Percentiles rank a stretch among this genome's conserved stretches.
Evolutionary conservation across 2,888 invertebrate species (phyloP).

Genomic region (Trachelus stipa): DNA sequence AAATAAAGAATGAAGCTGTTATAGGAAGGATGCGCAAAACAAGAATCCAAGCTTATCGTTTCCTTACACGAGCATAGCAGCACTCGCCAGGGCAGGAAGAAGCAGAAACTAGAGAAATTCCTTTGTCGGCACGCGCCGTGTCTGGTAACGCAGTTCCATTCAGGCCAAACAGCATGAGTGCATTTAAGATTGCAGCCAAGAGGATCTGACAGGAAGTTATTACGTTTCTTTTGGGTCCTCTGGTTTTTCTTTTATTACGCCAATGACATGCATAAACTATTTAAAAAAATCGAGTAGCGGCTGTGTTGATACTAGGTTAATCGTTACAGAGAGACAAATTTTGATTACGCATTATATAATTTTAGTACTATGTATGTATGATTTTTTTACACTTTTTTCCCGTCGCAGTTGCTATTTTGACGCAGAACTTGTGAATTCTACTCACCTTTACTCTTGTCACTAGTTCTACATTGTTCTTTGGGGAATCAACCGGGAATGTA

Average conservation of each 20-base stretch:
- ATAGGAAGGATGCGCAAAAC: not conserved
- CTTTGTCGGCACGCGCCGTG: not conserved
- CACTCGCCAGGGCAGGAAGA: not conserved
- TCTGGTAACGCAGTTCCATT: not conserved
- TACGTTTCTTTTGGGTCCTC: not conserved
- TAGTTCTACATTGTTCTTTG: not conserved
- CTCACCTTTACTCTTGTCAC: not conserved
- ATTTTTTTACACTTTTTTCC: not conserved
- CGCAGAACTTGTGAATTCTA: not conserved
- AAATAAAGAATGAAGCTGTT: not conserved
- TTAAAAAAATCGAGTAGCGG: not conserved
- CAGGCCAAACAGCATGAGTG: not conserved
- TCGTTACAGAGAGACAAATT: not conserved
- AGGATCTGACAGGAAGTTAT: constrained; percentile 1
- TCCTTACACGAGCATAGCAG: not conserved
- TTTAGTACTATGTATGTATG: not conserved
- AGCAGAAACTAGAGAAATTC: not conserved
- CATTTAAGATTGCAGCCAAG: not conserved
- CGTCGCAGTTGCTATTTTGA: not conserved
- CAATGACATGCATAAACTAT: not conserved
- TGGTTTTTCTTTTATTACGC: not conserved
- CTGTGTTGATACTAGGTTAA: not conserved
- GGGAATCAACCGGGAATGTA: not conserved
- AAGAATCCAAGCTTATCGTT: not conserved
- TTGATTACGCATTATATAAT: not conserved